Base-by-base conservation (phyloP, 2,888 invertebrate species). In the Tachystola acroxantha region DNA sequence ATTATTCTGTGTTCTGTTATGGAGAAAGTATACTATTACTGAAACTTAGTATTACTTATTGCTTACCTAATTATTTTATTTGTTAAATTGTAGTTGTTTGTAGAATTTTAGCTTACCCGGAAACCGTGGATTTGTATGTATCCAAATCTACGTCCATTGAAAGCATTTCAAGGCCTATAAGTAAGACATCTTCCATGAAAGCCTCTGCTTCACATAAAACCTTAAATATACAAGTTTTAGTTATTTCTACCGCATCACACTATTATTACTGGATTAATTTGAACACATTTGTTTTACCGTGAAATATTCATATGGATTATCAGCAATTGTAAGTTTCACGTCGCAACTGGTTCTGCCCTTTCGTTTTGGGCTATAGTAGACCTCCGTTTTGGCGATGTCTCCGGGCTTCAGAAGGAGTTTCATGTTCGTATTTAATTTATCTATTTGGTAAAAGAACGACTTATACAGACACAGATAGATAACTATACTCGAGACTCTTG, bases 101-200 rank as follows among this genome's bases (percentile, higher is more conserved):
- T n/a, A n/a, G n/a, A n/a, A 24, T 7, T n/a, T n/a, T 24, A 24
- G 3, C 3, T 24, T 27, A 27, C 27, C 27, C 27, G 11, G 11
- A 10, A 11, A 70, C 73, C 63, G 67, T 6, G 69, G 44, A 30
- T 42, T 67, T 73, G 43, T 64, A 72, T 3, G 52, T 43, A 4
- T 79, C 74, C 14, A 81, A 49, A 50, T 84, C 81, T 7, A 57
- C 49, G 13, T 82, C 82, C 78, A 85, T 77, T 7, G 85, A 62
- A 9, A 86, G 67, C 85, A 86, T 82, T 53, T 82, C 75, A 13
- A 86, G 57, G 1, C 81, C 81, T 25, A 73, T 43, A 33, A 86
- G 48, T 43, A 84, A 74, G 1, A 86, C 75, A 46, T 86, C 85
- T 60, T 84, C 86, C 67, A 80, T 75, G 46, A 86, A 85, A 0